A percentile compares a stretch with the other conserved stretches of the same genome.
Conservation (phyloP, 2,113 vertebrate species). For the Ammospiza caudacuta region DNA sequence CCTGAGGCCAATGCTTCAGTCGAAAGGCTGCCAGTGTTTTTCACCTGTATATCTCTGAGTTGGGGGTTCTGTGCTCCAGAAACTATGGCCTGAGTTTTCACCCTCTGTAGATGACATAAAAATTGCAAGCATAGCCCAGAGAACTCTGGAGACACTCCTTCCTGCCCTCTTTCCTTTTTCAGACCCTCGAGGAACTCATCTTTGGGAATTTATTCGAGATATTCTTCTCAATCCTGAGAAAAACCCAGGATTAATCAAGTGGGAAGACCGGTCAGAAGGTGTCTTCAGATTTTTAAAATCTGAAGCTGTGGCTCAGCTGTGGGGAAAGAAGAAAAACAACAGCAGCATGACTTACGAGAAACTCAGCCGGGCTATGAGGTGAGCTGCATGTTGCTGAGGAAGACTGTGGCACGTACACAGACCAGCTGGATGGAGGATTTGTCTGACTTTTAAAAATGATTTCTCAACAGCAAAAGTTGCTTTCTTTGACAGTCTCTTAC, state of each 20-base stretch:
- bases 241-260: conserved; percentile 95
- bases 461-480: background rate
- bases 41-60: background rate
- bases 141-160: background rate
- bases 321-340: conserved; percentile 99
- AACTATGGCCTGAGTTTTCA: background rate
- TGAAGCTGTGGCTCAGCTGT: conserved; percentile 95
- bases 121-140: background rate
- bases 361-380: conserved; percentile 98
- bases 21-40: background rate
- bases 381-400: background rate
- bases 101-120: background rate
- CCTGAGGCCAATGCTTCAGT: background rate
- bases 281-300: conserved; percentile 97
- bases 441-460: background rate
- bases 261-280: conserved; percentile 94
- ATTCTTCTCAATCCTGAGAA: conserved; percentile 94
- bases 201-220: conserved; percentile 98
- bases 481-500: background rate
- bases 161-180: background rate
- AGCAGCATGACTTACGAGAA: conserved; percentile 99
- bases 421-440: background rate
- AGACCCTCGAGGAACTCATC: conserved; percentile 92
- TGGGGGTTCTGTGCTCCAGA: background rate
- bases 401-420: background rate